A percentile compares a stretch with the other conserved stretches of the same genome.
phyloP scores from a whole-genome alignment of 92 coral and sea anemone species.

The Muricea muricata region DNA sequence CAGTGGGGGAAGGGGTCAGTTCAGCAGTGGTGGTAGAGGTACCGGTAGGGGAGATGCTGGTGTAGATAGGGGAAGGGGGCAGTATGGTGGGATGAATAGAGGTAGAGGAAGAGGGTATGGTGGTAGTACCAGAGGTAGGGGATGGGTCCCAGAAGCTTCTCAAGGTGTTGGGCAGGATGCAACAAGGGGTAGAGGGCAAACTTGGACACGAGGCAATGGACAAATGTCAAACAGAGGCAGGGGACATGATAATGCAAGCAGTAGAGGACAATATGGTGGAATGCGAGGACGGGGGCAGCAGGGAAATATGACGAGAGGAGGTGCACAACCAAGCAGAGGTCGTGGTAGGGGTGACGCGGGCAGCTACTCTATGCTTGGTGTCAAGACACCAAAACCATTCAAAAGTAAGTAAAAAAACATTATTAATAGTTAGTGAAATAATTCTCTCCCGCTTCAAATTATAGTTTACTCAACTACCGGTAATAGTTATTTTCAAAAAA shows the following conservation, averaged over 20 bases:
- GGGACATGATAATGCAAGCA: constrained; percentile 14
- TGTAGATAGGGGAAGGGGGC: constrained; percentile 32
- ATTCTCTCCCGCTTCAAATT: too few relatives aligned
- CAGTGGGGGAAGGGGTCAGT: background rate
- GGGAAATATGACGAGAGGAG: background rate
- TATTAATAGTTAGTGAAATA: too few relatives aligned
- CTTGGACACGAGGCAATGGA: background rate
- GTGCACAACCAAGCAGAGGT: constrained; percentile 10
- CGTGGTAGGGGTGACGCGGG: background rate
- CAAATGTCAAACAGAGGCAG: background rate
- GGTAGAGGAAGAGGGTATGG: background rate
- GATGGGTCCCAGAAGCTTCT: background rate
- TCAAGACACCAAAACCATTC: background rate
- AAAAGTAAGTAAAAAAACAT: background rate
- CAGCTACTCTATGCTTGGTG: background rate
- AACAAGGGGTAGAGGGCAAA: background rate
- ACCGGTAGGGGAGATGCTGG: background rate
- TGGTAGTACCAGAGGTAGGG: background rate
- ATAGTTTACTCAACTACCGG: too few relatives aligned
- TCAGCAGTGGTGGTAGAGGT: constrained; percentile 22
- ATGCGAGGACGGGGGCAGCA: background rate
- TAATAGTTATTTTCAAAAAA: too few relatives aligned
- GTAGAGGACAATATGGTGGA: constrained; percentile 8
- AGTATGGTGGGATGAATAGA: background rate
- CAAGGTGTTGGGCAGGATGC: background rate